Evolutionary conservation across 2,113 vertebrate species (phyloP), one percentile per base, ranked within the genome.

Genomic region (Hydrochoerus hydrochaeris): DNA sequence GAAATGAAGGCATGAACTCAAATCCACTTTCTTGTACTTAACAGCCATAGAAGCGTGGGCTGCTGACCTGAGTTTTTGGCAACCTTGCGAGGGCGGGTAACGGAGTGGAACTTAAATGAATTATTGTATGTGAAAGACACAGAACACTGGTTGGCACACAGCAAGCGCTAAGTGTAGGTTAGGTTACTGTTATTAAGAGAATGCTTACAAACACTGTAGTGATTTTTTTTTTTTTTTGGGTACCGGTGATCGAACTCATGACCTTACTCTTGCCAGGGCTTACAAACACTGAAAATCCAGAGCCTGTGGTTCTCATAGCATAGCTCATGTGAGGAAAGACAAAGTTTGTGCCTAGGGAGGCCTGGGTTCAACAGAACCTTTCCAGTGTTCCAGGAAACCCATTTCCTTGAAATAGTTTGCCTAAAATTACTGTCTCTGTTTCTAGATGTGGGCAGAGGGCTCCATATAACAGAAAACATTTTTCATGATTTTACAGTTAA

Each of bases 401-500:
- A 58, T 4, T 7, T n/a, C 35, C 83, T 83, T 62, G 49, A 83
- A 87, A 84, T 7, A 69, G 57, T 41, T 28, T 49, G 32, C 93
- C 38, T 73, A 60, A 91, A 90, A 78, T 46, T 3, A 84, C 28
- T 80, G 49, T 1, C 52, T 60, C 46, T 19, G 58, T 84, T 82
- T 91, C 26, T 28, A 54, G 60, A 52, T 82, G 4, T 26, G 75
- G 44, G 20, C n/a, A 57, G 16, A 84, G 35, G n/a, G 78, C 38
- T 84, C 77, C 4, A 85, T 22, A 93, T 30, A 89, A 83, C 7
- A 49, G 54, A 84, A 84, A 69, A 94, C 26, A 67, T n/a, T 71
- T 94, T 89, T 86, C n/a, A 49, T 57, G 75, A 93, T 49, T 71
- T 69, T 52, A 90, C 1, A 96, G 17, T 81, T 69, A 89, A 83